Percentiles rank a stretch among this genome's conserved stretches.
Evolutionary conservation across 2,797 vertebrate genomes (phyloP).

Genomic region (Rhadinocentrus ornatus): DNA sequence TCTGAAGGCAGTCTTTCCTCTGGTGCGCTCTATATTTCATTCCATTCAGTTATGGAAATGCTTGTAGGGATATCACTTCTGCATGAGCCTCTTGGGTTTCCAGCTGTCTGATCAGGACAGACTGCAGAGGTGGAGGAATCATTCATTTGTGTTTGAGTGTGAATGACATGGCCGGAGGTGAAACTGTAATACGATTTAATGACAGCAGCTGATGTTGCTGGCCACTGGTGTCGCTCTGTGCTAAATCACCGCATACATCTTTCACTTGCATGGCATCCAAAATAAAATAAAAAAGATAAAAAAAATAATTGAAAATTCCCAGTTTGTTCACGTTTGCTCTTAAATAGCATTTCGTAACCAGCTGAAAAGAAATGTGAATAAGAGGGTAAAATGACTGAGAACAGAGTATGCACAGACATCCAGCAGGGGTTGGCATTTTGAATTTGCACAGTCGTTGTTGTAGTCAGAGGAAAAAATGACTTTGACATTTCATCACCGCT

Average conservation of each 20-base stretch:
- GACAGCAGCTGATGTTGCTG: slow-evolving; percentile 14
- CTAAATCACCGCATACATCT: slow-evolving; percentile 20
- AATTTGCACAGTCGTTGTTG: slow-evolving; percentile 19
- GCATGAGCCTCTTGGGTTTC: slow-evolving; percentile 17
- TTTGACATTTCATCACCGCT: slow-evolving; percentile 26
- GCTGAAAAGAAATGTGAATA: neutral
- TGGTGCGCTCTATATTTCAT: neutral
- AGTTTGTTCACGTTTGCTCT: slow-evolving; percentile 12
- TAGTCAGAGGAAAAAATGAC: neutral
- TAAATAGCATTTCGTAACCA: neutral
- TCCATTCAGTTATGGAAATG: slow-evolving; percentile 33
- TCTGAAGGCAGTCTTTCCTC: slow-evolving; percentile 13
- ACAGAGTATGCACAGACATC: neutral
- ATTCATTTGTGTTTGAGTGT: slow-evolving; percentile 12
- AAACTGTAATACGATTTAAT: slow-evolving; percentile 30
- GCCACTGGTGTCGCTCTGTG: slow-evolving; percentile 1
- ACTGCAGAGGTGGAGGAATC: slow-evolving; percentile 29
- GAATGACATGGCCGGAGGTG: slow-evolving; percentile 36
- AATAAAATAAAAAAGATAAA: neutral
- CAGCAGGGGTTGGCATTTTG: slow-evolving; percentile 12
- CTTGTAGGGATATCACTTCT: slow-evolving; percentile 19
- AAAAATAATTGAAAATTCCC: neutral
- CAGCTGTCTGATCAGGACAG: slow-evolving; percentile 39
- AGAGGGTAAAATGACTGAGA: slow-evolving; percentile 4
- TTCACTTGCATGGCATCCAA: neutral